Evolutionary conservation across 2,797 vertebrate genomes (phyloP), one percentile per base, ranked within the genome.

Genomic region (Phoeniculus purpureus): DNA sequence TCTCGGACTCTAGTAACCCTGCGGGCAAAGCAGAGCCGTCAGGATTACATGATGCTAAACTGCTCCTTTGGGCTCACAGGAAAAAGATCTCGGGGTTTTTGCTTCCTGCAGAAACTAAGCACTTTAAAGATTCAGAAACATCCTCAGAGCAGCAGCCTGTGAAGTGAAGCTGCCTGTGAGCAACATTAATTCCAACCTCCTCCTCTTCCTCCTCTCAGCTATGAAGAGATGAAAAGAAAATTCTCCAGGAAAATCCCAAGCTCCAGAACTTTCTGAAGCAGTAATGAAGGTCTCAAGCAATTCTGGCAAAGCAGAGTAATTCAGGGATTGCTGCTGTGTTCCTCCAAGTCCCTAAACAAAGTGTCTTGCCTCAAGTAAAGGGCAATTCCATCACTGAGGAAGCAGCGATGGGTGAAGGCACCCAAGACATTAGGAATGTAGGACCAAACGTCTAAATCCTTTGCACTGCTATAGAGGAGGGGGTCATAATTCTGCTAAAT

Each of bases 121-220:
- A 60, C 60, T 94, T 94, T 75, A 79, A 84, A 68, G 37, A 90
- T 82, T 78, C 67, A 90, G 74, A 75, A 55, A 29, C 51, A 52
- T 61, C 52, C 40, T 91, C 51, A 72, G 48, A 92, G 25, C 45
- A 94, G 52, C n/a, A 65, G 17, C 60, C 43, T 56, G 18, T 26
- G 45, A 8, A 4, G 64, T 20, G 19, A 74, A 75, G 66, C 58
- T 3, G 1, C 34, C 68, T 78, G 34, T 50, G 32, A 96, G 66
- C 40, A 80, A 83, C 26, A 32, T 19, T 2, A 61, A 79, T 81
- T 93, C 78, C 81, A 91, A 14, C 17, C n/a, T 91, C 75, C 70
- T 64, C 76, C 43, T 43, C 37, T 37, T 37, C 43, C 43, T 43
- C 43, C 80, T 66, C 51, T 80, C 50, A 72, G 23, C 27, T 68